These are phyloP conservation scores for Drosophila hydei DNA, from an alignment of 1,140 invertebrate genomes.

Conservation along the genomic window DNA sequence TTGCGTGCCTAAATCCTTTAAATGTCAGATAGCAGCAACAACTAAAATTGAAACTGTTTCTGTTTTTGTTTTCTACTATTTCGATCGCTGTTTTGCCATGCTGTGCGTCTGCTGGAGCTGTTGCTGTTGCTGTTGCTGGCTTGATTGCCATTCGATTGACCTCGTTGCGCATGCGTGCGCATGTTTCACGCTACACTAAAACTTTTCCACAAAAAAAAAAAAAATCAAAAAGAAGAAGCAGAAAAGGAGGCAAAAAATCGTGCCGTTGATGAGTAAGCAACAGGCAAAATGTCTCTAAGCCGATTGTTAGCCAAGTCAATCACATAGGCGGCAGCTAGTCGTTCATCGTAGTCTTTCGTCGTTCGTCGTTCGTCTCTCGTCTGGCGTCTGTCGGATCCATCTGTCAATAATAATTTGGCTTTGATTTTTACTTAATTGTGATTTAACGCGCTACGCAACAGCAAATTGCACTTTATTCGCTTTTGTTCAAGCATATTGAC, in stretches of 20 bases:
- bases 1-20: neutral
- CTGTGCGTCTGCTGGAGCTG: conserved; percentile 27
- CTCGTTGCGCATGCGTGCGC: conserved; percentile 80
- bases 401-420: conserved; percentile 43
- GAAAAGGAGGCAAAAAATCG: conserved; percentile 14
- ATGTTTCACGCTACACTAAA: conserved; percentile 80
- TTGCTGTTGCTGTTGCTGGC: conserved; percentile 46
- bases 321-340: neutral
- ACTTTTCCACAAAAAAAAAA: conserved; percentile 64
- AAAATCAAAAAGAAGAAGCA: conserved; percentile 2
- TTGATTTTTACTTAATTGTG: conserved; percentile 56
- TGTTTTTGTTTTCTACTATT: conserved; percentile 17
- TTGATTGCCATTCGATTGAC: conserved; percentile 80
- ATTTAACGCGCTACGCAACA: conserved; percentile 43
- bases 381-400: neutral
- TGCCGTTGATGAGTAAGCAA: conserved; percentile 75
- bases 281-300: conserved; percentile 37
- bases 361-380: conserved; percentile 8
- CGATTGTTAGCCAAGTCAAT: conserved; percentile 28
- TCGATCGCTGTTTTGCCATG: conserved; percentile 53
- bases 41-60: neutral
- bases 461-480: conserved; percentile 51
- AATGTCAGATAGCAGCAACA: neutral
- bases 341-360: conserved; percentile 8
- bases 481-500: conserved; percentile 49